Conservation (phyloP, 1,140 invertebrate species). For the Parasteatoda tepidariorum region DNA sequence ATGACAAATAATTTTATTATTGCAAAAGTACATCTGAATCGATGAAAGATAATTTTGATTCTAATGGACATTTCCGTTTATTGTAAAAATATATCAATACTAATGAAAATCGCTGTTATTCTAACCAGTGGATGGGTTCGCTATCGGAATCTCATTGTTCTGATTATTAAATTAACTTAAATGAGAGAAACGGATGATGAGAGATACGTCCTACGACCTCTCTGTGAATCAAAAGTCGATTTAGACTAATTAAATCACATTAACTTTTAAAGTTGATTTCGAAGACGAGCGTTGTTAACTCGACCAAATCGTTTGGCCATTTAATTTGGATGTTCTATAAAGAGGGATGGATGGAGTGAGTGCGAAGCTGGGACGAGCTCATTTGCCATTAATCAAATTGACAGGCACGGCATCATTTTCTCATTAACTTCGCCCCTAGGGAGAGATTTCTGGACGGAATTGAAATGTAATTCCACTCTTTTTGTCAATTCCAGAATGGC, state of each 20-base stretch:
- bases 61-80: too few relatives aligned
- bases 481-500: conserved; percentile 5
- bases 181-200: background rate
- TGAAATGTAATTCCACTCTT: conserved; percentile 18
- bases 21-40: too few relatives aligned
- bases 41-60: too few relatives aligned
- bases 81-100: too few relatives aligned
- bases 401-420: conserved; percentile 36
- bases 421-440: background rate
- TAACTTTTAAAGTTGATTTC: conserved; percentile 13
- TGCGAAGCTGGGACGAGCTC: background rate
- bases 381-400: conserved; percentile 31
- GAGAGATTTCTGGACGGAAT: background rate
- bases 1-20: too few relatives aligned
- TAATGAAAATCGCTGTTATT: too few relatives aligned
- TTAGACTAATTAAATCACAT: conserved; percentile 18
- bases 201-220: background rate
- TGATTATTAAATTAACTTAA: background rate
- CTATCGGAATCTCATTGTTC: too few relatives aligned
- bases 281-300: background rate
- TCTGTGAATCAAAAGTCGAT: background rate
- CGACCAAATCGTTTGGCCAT: background rate
- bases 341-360: background rate
- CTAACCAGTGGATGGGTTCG: too few relatives aligned
- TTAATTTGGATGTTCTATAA: background rate